Evolutionary conservation across 2,797 vertebrate genomes (phyloP), one percentile per base, ranked within the genome.

Genomic region (Falco peregrinus): DNA sequence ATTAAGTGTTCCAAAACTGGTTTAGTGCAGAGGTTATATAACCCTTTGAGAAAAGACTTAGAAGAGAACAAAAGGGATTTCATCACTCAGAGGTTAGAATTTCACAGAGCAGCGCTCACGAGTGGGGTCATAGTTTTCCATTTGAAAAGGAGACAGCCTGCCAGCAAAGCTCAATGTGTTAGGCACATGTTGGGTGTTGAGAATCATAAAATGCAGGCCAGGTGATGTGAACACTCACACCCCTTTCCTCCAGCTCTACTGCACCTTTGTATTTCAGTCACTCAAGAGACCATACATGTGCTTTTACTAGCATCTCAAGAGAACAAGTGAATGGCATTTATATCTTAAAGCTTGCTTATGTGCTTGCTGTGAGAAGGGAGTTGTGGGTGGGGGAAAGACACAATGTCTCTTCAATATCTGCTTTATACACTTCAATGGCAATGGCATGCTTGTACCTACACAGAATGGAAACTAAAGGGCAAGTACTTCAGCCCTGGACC

Each of bases 71-170:
- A 87, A 90, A 69, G 26, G 26, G 50, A 75, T 91, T 83, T 92
- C 41, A 75, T 84, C 0, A 0, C 50, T 90, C 79, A n/a, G 11
- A 89, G 47, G 61, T 1, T 65, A 35, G 74, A 93, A 88, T 87
- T 95, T 94, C 77, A 79, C 56, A 92, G 60, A 81, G 63, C 51
- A 71, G 31, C 33, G n/a, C 69, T 63, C 28, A 5, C 0, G 9
- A 83, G 53, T 28, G 33, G 57, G 85, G 67, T 93, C 87, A 39
- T 85, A 73, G 82, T 90, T 94, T 96, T 86, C 73, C 69, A 51
- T 78, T 80, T 91, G 65, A 88, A 95, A 96, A 51, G 33, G 37
- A 84, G 68, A 48, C n/a, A 93, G 73, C 28, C 39, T 88, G 54
- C 65, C 79, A 95, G 87, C 39, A 91, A 59, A 84, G 73, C 63